Evolutionary conservation across 1,140 invertebrate species (phyloP).

Genomic region (Berghia stephanieae): DNA sequence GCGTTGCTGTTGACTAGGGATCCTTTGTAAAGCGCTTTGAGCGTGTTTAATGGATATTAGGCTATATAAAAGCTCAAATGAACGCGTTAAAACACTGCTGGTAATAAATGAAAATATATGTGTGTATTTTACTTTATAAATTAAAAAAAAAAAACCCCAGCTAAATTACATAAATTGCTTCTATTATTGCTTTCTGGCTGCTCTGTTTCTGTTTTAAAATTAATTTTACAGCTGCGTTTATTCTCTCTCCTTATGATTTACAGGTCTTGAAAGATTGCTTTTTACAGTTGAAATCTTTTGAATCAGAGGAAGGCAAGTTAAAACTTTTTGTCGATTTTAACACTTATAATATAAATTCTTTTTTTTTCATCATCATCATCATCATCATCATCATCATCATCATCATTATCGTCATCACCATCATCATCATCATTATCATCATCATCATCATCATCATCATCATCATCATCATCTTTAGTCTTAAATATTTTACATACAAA

Average conservation of each 20-base stretch:
- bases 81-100: neutral
- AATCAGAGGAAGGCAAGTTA: slow-evolving; percentile 42
- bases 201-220: neutral
- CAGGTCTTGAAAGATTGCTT: slow-evolving; percentile 59
- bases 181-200: neutral
- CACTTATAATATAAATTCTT: too few species aligned
- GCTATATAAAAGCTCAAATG: too few species aligned
- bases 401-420: neutral
- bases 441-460: too few species aligned
- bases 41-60: too few species aligned
- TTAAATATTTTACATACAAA: neutral
- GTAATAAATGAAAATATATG: neutral
- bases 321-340: slow-evolving; percentile 26
- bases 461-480: neutral
- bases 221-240: neutral
- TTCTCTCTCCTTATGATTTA: slow-evolving; percentile 12
- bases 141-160: neutral
- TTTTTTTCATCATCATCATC: neutral
- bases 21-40: too few species aligned
- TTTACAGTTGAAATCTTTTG: slow-evolving; percentile 58
- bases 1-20: too few species aligned
- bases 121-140: neutral
- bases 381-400: neutral
- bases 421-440: too few species aligned
- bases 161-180: neutral